Base-by-base conservation (phyloP, 2,797 vertebrate species). In the Enteromius radiatus region DNA sequence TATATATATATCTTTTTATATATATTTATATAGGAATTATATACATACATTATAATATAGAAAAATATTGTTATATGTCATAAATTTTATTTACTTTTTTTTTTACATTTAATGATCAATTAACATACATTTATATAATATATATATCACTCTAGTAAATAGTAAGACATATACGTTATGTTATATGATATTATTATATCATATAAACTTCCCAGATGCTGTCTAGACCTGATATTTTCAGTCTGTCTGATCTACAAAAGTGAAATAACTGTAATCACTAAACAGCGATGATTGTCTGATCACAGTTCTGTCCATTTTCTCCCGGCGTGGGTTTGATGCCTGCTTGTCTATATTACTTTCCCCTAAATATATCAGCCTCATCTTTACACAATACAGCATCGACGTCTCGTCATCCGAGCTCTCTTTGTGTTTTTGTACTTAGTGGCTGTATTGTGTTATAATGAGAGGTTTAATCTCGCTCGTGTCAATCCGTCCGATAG, bases 401-500 rank as follows among this genome's bases (percentile, higher is more conserved):
- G 19, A 54, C 52, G 36, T 69, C 41, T 78, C 54, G 64, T 61
- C 78, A 80, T 76, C 15, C 23, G 23, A 70, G 68, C 43, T 70
- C 45, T 52, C 69, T 31, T 31, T 21, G 69, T 49, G 17, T 71
- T 19, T 52, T n/a, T 33, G 70, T 63, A 61, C 56, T 61, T 61
- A 61, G 56, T 52, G 21, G 12, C 69, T 33, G 45, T 73, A 52
- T 52, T 52, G 45, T 31, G 33, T 56, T 77, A 81, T 71, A 31
- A 76, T 79, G 85, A 85, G 82, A 28, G 8, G 33, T 78, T 81
- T 75, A 75, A 81, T 80, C 64, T 82, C 12, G 73, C 45, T 15
- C 11, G n/a, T 81, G 84, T 63, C 52, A 80, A 31, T 82, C 73
- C 65, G 49, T 68, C 75, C 21, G 74, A 80, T 84, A 45, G 76